Evolutionary conservation across 2,797 vertebrate species (phyloP).

Genomic region (Dermochelys coriacea): DNA sequence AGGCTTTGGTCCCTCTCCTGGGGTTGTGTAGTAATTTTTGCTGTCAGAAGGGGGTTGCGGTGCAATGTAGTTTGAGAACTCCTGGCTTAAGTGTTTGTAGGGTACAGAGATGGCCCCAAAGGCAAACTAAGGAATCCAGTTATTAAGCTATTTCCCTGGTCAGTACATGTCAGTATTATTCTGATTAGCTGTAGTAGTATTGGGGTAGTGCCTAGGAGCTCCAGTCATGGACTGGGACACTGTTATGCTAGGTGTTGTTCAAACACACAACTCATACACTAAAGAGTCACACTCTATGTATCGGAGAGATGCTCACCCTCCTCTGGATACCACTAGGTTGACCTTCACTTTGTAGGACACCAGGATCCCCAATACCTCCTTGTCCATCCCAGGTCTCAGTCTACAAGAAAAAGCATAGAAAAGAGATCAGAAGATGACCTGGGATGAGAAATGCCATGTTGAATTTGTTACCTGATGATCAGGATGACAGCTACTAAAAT

Average conservation of each 20-base stretch:
- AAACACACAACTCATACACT: not conserved
- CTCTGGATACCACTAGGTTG: constrained; percentile 84
- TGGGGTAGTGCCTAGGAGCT: not conserved
- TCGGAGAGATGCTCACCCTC: constrained; percentile 82
- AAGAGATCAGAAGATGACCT: not conserved
- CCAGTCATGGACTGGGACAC: not conserved
- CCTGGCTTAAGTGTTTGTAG: not conserved
- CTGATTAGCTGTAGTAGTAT: rapidly evolving
- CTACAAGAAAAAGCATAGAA: constrained; percentile 72
- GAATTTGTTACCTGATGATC: not conserved
- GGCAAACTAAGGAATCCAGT: rapidly evolving
- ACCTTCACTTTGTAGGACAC: constrained; percentile 93
- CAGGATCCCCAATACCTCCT: constrained; percentile 90
- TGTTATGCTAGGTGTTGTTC: not conserved
- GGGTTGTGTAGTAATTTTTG: no score
- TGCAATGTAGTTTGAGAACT: no score
- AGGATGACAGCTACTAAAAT: not conserved
- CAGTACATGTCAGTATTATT: not conserved
- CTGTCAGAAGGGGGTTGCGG: no score
- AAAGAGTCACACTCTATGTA: rapidly evolving
- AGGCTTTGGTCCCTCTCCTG: no score
- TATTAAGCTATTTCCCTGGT: not conserved
- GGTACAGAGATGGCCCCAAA: not conserved
- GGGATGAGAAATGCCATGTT: not conserved
- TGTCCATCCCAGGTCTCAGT: constrained; percentile 84